A percentile compares a stretch with the other conserved stretches of the same genome.
These are phyloP conservation scores for Spilosoma lubricipeda DNA, from an alignment of 2,888 invertebrate species.

Conservation along the genomic window DNA sequence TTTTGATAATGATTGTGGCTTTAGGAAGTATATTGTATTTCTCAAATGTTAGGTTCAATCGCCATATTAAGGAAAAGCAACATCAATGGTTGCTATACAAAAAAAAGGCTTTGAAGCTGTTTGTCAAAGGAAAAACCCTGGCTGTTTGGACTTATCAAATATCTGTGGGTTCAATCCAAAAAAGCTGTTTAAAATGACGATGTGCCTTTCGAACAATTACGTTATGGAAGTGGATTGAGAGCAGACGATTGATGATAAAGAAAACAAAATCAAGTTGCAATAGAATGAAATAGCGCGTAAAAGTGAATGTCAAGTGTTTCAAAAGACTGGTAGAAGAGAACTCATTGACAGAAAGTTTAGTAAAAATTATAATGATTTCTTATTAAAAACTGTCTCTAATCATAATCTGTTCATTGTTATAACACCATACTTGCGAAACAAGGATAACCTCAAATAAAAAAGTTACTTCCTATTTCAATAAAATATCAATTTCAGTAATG, in stretches of 20 bases:
- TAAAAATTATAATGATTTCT: background rate
- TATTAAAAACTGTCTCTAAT: background rate
- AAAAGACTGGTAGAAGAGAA: no score
- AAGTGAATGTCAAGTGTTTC: background rate
- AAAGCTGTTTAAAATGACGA: no score
- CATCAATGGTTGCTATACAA: no score
- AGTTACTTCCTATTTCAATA: background rate
- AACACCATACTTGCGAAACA: background rate
- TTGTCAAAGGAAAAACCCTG: background rate
- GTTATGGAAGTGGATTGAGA: no score
- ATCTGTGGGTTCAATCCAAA: no score
- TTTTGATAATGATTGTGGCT: background rate
- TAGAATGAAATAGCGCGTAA: no score
- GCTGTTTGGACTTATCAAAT: background rate
- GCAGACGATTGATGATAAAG: no score
- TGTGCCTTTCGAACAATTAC: background rate
- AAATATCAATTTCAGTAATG: background rate
- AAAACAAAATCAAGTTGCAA: no score
- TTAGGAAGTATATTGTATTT: background rate
- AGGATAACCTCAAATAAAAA: background rate
- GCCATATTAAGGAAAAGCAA: no score
- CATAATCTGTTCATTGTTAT: background rate
- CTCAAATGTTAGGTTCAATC: no score
- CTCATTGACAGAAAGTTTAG: no score
- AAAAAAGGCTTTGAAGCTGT: background rate